A percentile compares a stretch with the other conserved stretches of the same genome.
Evolutionary conservation across 53 echinoderm and acorn worm genomes (phyloP).

Genomic region (Zoroaster sp.): DNA sequence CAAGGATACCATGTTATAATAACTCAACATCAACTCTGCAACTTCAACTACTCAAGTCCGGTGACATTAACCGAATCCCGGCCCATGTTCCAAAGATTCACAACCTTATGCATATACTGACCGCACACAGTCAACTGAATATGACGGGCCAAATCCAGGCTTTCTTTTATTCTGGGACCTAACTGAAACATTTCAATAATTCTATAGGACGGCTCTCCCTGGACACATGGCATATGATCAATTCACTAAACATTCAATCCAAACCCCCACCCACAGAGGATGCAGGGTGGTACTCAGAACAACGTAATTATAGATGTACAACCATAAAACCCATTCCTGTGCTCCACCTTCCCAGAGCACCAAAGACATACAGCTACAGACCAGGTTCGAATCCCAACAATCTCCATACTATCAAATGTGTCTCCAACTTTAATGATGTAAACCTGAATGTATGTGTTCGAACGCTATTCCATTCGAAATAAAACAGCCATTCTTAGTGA

Average conservation of each 20-base stretch:
- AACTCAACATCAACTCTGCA: not conserved
- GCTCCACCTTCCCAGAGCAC: not conserved
- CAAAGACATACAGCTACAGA: not conserved
- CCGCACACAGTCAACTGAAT: too few species aligned
- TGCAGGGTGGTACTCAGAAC: not conserved
- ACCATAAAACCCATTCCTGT: too few species aligned
- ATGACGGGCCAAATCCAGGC: too few species aligned
- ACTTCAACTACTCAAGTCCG: not conserved
- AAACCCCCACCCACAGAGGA: not conserved
- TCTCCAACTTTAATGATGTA: not conserved
- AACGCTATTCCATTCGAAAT: not conserved
- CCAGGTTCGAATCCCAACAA: not conserved
- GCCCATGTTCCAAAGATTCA: too few species aligned
- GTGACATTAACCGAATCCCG: not conserved
- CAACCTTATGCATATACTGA: too few species aligned
- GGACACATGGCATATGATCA: too few species aligned
- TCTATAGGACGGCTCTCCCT: too few species aligned
- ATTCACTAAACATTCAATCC: not conserved
- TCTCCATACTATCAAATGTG: not conserved
- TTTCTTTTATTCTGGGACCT: too few species aligned
- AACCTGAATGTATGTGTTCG: not conserved
- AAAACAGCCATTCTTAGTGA: slow-evolving; percentile 4
- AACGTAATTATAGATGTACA: too few species aligned
- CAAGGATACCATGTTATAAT: not conserved
- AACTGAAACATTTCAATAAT: too few species aligned